phyloP scores from a whole-genome alignment of 2,797 vertebrate genomes.

The Calcarius lapponicus region DNA sequence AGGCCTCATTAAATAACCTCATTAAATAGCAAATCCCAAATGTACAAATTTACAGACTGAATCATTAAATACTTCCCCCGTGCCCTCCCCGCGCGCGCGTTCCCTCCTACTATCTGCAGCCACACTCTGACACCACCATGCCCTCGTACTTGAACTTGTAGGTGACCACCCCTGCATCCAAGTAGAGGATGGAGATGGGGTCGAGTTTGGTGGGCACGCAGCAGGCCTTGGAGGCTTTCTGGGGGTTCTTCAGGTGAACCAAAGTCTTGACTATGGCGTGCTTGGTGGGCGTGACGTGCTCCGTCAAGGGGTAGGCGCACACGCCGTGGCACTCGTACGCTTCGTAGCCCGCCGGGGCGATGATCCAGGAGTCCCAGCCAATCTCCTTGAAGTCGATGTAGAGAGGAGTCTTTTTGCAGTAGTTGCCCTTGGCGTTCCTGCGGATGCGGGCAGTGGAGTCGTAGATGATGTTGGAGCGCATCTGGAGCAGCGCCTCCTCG shows the following conservation, averaged over 20 bases:
- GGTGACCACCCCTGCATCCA: constrained; percentile 95
- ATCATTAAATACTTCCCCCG: constrained; percentile 72
- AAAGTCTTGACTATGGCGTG: constrained; percentile 97
- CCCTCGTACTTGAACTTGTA: constrained; percentile 98
- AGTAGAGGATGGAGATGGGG: constrained; percentile 95
- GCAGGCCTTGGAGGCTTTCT: constrained; percentile 90
- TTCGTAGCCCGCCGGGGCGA: constrained; percentile 91
- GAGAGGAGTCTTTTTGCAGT: constrained; percentile 91
- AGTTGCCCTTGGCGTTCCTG: constrained; percentile 93
- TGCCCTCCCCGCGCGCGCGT: neutral
- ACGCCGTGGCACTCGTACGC: constrained; percentile 92
- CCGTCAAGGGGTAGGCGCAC: constrained; percentile 91
- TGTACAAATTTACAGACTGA: constrained; percentile 83
- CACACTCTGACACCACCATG: constrained; percentile 97
- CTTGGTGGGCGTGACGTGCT: constrained; percentile 94
- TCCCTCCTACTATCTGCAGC: constrained; percentile 90
- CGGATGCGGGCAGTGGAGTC: constrained; percentile 91
- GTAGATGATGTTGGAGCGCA: constrained; percentile 96
- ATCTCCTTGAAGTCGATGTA: constrained; percentile 98
- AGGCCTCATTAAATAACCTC: constrained; percentile 81
- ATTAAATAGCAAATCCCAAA: constrained; percentile 80
- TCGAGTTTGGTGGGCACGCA: constrained; percentile 97
- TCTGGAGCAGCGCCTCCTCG: constrained; percentile 92
- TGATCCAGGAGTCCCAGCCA: constrained; percentile 98
- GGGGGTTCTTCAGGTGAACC: constrained; percentile 90